Conservation (phyloP, 2,113 vertebrate species). For the Rostratula benghalensis region DNA sequence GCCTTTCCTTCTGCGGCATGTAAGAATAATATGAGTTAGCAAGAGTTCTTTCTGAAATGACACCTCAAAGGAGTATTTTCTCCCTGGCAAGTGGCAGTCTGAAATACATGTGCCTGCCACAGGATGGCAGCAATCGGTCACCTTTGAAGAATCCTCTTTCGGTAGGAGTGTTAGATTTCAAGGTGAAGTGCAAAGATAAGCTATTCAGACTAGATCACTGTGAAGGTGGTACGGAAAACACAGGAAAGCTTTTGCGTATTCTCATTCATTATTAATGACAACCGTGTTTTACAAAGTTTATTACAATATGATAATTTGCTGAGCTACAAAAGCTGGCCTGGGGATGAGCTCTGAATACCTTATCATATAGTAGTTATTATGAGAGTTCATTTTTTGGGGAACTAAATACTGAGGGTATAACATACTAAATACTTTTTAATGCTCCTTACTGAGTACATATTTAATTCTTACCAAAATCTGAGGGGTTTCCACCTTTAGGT, state of each 20-base stretch:
- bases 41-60: not conserved
- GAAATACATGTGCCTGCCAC: conserved; percentile 24
- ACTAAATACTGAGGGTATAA: not conserved
- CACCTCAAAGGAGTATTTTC: not conserved
- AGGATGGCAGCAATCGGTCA: conserved; percentile 46
- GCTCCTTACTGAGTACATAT: not conserved
- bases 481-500: not conserved
- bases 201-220: not conserved
- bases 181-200: not conserved
- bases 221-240: not conserved
- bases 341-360: not conserved
- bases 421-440: not conserved
- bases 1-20: not conserved
- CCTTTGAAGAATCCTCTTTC: not conserved
- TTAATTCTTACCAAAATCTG: not conserved
- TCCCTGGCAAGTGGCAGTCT: not conserved
- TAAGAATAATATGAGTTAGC: not conserved
- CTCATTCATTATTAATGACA: not conserved
- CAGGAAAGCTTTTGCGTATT: not conserved
- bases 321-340: not conserved
- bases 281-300: not conserved
- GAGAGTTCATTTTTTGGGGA: not conserved
- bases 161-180: fast-evolving
- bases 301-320: not conserved
- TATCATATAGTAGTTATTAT: not conserved